Evolutionary conservation across 2,888 invertebrate species (phyloP).

Genomic region (Euclidia mi): DNA sequence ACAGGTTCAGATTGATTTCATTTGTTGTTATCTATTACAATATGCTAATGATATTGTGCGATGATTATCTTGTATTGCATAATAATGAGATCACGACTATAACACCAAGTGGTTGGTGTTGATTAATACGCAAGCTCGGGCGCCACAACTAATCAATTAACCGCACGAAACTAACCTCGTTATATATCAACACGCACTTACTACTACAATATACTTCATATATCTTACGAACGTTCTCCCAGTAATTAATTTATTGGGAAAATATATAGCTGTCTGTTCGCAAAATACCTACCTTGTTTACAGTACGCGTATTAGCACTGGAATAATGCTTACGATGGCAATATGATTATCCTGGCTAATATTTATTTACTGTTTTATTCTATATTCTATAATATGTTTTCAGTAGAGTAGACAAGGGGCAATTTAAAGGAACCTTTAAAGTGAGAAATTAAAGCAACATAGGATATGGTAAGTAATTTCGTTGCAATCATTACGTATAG

Average conservation of each 20-base stretch:
- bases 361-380: too few relatives aligned
- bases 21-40: constrained; percentile 23
- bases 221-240: constrained; percentile 18
- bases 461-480: too few relatives aligned
- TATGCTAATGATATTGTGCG: constrained; percentile 46
- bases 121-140: constrained; percentile 50
- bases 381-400: too few relatives aligned
- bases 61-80: constrained; percentile 48
- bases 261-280: constrained; percentile 15
- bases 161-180: constrained; percentile 37
- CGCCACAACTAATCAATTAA: constrained; percentile 46
- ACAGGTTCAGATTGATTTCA: constrained; percentile 1
- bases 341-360: neutral
- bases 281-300: constrained; percentile 3
- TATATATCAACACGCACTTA: constrained; percentile 39
- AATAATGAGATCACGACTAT: constrained; percentile 51
- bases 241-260: constrained; percentile 42
- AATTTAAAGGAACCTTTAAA: too few relatives aligned
- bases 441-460: too few relatives aligned
- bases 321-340: constrained; percentile 7
- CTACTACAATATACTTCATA: constrained; percentile 31
- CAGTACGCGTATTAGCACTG: constrained; percentile 23
- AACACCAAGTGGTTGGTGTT: constrained; percentile 50
- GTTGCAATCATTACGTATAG: too few relatives aligned
- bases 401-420: too few relatives aligned